Base-by-base conservation (phyloP, 2,797 vertebrate genomes). In the Alfaro cultratus region DNA sequence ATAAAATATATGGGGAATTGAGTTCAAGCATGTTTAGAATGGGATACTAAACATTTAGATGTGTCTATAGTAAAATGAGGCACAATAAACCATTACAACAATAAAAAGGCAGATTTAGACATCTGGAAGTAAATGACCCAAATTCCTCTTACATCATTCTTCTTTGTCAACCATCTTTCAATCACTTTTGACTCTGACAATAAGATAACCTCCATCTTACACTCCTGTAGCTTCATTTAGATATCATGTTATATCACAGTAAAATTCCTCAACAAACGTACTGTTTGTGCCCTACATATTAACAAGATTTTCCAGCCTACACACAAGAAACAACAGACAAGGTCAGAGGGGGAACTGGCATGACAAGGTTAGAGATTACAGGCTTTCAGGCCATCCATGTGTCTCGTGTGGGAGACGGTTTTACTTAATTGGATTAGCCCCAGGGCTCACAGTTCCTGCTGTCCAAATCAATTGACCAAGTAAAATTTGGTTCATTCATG, bases 381-480 rank as follows among this genome's bases (percentile, higher is more conserved):
- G 71, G 78, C 79, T 83, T 87, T 88, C 77, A 84, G 77, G 74
- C 85, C 85, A 78, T 62, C 53, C 80, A 4, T 23, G 68, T 8
- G 74, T 84, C 77, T 67, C 60, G 8, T 76, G 11, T 60, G 18
- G 43, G 45, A 23, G 51, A 41, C 51, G 76, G 46, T 60, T 80
- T 83, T 39, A 51, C 49, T 86, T 85, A 73, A 84, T 76, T 57
- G 80, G 89, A 91, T 93, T 91, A 89, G 41, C 49, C 76, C 82
- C 75, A 46, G 67, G 31, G 83, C 76, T 85, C 74, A 73, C 4
- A 21, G 3, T 62, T 87, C 57, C 75, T 71, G 10, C 45, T 73
- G 41, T 46, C 71, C 34, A 67, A 83, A 89, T 85, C 74, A 85
- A 82, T 78, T 86, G 77, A 85, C 62, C 78, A 53, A 75, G 39